These are phyloP conservation scores for Chloroclystis v-ata DNA, from an alignment of 2,888 invertebrate genomes.

Conservation along the genomic window DNA sequence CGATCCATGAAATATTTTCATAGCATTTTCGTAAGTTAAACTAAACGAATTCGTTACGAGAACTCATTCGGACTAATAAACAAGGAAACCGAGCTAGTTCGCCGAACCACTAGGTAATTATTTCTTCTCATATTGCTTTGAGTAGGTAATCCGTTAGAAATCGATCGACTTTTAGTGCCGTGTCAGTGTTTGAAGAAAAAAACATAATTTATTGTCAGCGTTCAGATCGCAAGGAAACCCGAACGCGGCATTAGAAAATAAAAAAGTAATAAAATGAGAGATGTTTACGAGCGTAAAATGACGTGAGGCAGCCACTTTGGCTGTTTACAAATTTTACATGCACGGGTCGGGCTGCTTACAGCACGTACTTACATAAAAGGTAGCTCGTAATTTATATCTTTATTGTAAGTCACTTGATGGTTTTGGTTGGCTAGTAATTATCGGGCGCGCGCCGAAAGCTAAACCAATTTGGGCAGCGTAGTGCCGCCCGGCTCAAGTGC, in stretches of 20 bases:
- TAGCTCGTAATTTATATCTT: slow-evolving; percentile 68
- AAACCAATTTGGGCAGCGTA: slow-evolving; percentile 56
- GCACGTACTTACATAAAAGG: slow-evolving; percentile 48
- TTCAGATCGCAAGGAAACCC: slow-evolving; percentile 73
- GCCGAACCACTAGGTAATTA: slow-evolving; percentile 69
- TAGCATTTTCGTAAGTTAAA: slow-evolving; percentile 17
- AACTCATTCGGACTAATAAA: slow-evolving; percentile 69
- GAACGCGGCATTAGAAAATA: slow-evolving; percentile 74
- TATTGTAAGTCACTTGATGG: slow-evolving; percentile 61
- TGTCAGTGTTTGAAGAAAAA: slow-evolving; percentile 75
- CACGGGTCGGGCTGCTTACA: slow-evolving; percentile 37
- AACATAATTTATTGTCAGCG: slow-evolving; percentile 75
- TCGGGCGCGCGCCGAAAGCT: slow-evolving; percentile 68
- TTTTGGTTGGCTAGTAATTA: slow-evolving; percentile 67
- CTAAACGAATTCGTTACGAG: slow-evolving; percentile 44
- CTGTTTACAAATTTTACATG: slow-evolving; percentile 59
- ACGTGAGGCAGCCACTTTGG: slow-evolving; percentile 63
- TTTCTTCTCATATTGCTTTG: slow-evolving; percentile 68
- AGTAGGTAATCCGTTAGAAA: slow-evolving; percentile 78
- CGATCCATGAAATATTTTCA: slow-evolving; percentile 11
- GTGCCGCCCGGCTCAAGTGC: slow-evolving; percentile 53
- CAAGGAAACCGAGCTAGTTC: slow-evolving; percentile 71
- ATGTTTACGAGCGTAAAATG: slow-evolving; percentile 76
- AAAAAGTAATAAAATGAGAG: slow-evolving; percentile 74
- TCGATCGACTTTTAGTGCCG: slow-evolving; percentile 76